Percentiles rank a stretch among this genome's conserved stretches.
phyloP scores from a whole-genome alignment of 2,888 invertebrate species.

The Lapara coniferarum region DNA sequence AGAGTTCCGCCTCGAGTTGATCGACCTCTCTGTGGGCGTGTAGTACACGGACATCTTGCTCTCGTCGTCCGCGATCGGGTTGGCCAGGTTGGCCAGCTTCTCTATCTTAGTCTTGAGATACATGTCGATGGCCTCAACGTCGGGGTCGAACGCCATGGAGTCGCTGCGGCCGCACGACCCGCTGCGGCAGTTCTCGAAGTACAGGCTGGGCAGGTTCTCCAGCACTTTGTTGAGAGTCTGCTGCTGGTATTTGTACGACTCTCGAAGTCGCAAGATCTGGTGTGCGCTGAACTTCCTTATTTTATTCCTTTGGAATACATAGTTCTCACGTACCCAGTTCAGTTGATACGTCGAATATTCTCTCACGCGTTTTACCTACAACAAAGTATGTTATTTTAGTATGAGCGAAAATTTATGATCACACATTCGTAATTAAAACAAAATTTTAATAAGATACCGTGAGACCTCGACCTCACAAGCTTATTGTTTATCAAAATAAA shows the following conservation, averaged over 20 bases:
- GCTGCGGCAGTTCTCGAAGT: conserved; percentile 96
- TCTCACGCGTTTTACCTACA: conserved; percentile 93
- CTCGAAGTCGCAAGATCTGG: conserved; percentile 93
- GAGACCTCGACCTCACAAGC: not conserved
- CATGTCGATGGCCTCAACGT: conserved; percentile 85
- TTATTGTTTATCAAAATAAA: conserved; percentile 28
- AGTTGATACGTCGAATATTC: conserved; percentile 96
- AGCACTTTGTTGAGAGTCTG: conserved; percentile 96
- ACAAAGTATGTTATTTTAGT: conserved; percentile 40
- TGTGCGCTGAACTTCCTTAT: conserved; percentile 97
- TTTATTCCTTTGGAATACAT: conserved; percentile 96
- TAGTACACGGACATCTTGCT: conserved; percentile 91
- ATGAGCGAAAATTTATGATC: not conserved
- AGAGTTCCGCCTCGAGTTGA: conserved; percentile 75
- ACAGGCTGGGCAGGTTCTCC: conserved; percentile 94
- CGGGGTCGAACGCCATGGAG: conserved; percentile 88
- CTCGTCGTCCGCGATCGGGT: conserved; percentile 83
- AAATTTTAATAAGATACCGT: not conserved
- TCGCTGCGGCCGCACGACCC: conserved; percentile 91
- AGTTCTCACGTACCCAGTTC: conserved; percentile 97
- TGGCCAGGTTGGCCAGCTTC: conserved; percentile 81
- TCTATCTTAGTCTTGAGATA: conserved; percentile 88
- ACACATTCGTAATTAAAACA: not conserved
- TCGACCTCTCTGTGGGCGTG: conserved; percentile 89
- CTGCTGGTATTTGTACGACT: conserved; percentile 98